Evolutionary conservation across 2,888 invertebrate species (phyloP).

Genomic region (Platycnemis pennipes): DNA sequence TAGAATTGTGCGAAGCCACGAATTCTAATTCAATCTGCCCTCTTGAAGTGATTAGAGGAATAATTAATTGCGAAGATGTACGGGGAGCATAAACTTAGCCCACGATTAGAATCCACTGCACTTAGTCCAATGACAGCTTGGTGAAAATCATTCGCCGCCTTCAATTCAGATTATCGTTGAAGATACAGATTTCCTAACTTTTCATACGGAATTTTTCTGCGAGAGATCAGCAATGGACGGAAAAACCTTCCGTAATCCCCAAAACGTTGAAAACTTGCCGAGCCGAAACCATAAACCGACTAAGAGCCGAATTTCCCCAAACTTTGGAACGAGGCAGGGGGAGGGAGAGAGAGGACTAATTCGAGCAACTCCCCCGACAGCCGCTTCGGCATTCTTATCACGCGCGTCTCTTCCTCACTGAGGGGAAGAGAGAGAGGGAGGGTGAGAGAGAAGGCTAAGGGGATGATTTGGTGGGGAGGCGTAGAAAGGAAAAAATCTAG

Average conservation of each 20-base stretch:
- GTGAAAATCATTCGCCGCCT: background rate
- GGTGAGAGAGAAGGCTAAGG: background rate
- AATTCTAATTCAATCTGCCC: too few relatives aligned
- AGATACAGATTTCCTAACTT: background rate
- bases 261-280: background rate
- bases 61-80: too few relatives aligned
- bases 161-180: background rate
- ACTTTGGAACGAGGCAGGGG: background rate
- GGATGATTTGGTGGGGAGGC: background rate
- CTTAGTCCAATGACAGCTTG: background rate
- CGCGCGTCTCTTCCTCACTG: background rate
- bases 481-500: background rate
- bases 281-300: background rate
- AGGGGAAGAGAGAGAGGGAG: background rate
- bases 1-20: too few relatives aligned
- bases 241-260: background rate
- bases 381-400: conserved; percentile 24
- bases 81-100: too few relatives aligned
- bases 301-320: background rate
- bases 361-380: background rate
- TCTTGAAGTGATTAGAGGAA: too few relatives aligned
- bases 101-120: too few relatives aligned
- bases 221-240: background rate
- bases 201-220: background rate
- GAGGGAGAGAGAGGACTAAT: background rate